These are phyloP conservation scores for Agriotes lineatus DNA, from an alignment of 2,888 invertebrate species.

Conservation along the genomic window DNA sequence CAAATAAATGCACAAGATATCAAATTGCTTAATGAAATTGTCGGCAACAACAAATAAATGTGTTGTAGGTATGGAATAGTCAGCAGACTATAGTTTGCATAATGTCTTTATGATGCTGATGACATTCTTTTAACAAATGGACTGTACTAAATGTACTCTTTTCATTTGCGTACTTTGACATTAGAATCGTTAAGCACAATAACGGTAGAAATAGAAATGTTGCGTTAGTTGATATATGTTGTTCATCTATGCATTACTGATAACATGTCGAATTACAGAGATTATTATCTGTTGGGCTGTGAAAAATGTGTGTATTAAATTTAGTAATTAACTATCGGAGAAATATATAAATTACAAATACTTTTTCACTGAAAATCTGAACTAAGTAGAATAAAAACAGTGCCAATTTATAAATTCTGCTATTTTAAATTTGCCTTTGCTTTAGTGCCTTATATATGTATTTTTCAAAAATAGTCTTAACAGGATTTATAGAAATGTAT, in stretches of 20 bases:
- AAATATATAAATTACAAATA: not conserved
- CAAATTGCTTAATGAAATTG: no score
- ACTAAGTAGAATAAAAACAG: not conserved
- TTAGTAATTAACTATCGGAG: conserved; percentile 5
- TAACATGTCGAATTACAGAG: conserved; percentile 47
- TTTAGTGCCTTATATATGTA: conserved; percentile 11
- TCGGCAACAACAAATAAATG: no score
- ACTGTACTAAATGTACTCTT: no score
- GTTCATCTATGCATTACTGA: conserved; percentile 23
- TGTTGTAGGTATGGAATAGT: no score
- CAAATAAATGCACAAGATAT: no score
- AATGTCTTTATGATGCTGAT: no score
- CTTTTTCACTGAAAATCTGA: not conserved
- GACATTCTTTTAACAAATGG: no score
- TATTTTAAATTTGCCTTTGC: conserved; percentile 8
- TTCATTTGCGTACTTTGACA: conserved; percentile 11
- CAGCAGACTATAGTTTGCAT: no score
- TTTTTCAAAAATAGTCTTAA: not conserved
- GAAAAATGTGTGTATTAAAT: conserved; percentile 52
- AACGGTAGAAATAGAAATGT: not conserved
- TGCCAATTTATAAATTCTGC: conserved; percentile 9
- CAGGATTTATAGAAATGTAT: conserved; percentile 19
- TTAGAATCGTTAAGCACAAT: conserved; percentile 1
- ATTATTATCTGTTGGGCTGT: conserved; percentile 60
- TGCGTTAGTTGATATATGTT: conserved; percentile 12